Conservation (phyloP, 2,888 invertebrate genomes). For the Troides helena region DNA sequence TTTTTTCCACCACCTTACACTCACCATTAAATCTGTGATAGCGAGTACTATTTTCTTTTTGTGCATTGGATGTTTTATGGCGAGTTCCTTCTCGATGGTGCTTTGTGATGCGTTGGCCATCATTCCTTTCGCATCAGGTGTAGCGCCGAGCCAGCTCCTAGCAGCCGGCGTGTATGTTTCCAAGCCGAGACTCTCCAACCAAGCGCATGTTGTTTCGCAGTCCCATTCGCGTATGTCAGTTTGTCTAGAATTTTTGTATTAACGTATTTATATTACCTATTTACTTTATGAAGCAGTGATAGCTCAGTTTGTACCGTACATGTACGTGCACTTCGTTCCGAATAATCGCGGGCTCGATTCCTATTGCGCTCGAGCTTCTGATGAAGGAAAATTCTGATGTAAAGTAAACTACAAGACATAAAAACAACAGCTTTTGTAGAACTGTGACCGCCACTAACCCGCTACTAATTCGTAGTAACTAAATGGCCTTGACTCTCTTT, state of each 20-base stretch:
- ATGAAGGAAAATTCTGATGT: too few relatives aligned
- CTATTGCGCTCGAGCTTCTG: too few relatives aligned
- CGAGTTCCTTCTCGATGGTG: constrained; percentile 94
- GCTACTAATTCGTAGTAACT: too few relatives aligned
- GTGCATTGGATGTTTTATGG: constrained; percentile 91
- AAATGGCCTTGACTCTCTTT: too few relatives aligned
- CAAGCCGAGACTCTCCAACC: constrained; percentile 88
- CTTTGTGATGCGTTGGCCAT: constrained; percentile 88
- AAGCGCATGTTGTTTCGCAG: constrained; percentile 88
- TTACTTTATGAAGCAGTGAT: background rate
- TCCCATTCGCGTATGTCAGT: constrained; percentile 91
- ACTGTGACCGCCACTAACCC: too few relatives aligned
- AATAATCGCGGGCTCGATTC: too few relatives aligned
- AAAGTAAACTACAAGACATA: too few relatives aligned
- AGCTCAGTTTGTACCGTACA: too few relatives aligned
- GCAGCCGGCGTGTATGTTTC: constrained; percentile 89
- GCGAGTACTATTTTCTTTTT: constrained; percentile 94
- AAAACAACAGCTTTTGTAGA: too few relatives aligned
- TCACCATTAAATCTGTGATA: constrained; percentile 81
- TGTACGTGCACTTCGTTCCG: too few relatives aligned
- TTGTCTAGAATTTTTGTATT: constrained; percentile 65
- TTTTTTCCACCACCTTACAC: constrained; percentile 17
- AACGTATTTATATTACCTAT: background rate
- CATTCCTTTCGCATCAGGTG: constrained; percentile 81
- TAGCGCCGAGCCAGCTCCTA: constrained; percentile 90